These are phyloP conservation scores for Parazoanthus darwini DNA, from an alignment of 92 coral and sea anemone species.

Conservation along the genomic window DNA sequence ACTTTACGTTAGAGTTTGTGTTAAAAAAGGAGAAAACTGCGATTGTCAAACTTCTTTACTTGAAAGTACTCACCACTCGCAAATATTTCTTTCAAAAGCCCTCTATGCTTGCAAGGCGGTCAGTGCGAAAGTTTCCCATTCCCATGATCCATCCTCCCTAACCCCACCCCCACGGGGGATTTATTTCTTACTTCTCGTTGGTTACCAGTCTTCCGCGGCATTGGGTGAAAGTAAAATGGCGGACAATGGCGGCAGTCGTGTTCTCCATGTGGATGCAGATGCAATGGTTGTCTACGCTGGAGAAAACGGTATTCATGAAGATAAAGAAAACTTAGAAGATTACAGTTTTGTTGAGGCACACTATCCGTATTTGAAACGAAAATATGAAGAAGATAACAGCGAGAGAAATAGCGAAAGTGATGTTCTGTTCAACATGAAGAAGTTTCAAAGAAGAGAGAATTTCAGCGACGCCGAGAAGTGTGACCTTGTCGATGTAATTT, in stretches of 20 bases:
- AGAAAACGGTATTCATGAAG: slow-evolving; percentile 35
- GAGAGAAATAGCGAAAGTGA: slow-evolving; percentile 32
- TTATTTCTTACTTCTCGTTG: background rate
- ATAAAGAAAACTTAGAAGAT: slow-evolving; percentile 37
- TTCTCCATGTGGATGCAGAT: slow-evolving; percentile 40
- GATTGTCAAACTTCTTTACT: too few species aligned
- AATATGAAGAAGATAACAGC: slow-evolving; percentile 30
- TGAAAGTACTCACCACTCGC: too few species aligned
- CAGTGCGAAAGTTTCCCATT: too few species aligned
- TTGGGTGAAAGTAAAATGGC: slow-evolving; percentile 32
- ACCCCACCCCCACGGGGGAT: background rate
- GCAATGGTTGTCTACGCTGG: slow-evolving; percentile 36
- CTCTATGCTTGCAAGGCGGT: too few species aligned
- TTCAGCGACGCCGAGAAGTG: slow-evolving; percentile 41
- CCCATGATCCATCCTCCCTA: too few species aligned
- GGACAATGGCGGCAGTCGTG: slow-evolving; percentile 35
- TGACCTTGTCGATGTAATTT: slow-evolving; percentile 32
- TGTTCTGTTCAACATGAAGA: background rate
- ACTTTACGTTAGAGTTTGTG: too few species aligned
- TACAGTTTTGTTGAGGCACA: slow-evolving; percentile 30
- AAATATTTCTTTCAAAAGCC: too few species aligned
- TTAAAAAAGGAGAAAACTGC: too few species aligned
- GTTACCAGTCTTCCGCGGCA: slow-evolving; percentile 30
- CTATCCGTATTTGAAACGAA: slow-evolving; percentile 30
- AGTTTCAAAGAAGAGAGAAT: slow-evolving; percentile 40